These are phyloP conservation scores for Eubucco bourcierii DNA, from an alignment of 2,113 vertebrate species.

Conservation along the genomic window DNA sequence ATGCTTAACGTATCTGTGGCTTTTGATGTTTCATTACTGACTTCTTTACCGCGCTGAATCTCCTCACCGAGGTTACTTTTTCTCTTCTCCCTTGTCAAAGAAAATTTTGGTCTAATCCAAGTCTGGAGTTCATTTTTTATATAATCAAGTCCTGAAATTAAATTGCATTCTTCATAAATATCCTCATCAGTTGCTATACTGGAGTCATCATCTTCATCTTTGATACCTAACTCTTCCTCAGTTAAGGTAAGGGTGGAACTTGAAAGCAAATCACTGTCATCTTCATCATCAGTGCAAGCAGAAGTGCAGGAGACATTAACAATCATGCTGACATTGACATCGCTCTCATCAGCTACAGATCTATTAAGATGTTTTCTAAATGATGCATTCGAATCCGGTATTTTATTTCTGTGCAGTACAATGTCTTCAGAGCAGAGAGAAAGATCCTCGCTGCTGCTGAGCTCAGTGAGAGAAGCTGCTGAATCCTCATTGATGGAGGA, in stretches of 20 bases:
- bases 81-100: constrained; percentile 81
- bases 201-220: constrained; percentile 86
- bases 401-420: constrained; percentile 80
- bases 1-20: constrained; percentile 71
- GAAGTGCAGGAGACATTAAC: constrained; percentile 96
- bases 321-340: constrained; percentile 95
- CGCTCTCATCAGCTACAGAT: constrained; percentile 83
- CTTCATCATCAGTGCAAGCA: constrained; percentile 95
- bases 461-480: constrained; percentile 88
- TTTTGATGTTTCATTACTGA: constrained; percentile 63
- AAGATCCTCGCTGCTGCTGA: constrained; percentile 91
- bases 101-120: constrained; percentile 85
- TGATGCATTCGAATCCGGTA: constrained; percentile 82
- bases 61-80: constrained; percentile 83
- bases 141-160: constrained; percentile 88
- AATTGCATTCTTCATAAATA: constrained; percentile 85
- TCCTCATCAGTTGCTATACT: constrained; percentile 89
- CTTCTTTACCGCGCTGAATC: constrained; percentile 78
- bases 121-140: constrained; percentile 92
- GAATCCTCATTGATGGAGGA: constrained; percentile 89
- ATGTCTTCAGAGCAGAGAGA: constrained; percentile 92
- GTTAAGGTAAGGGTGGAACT: constrained; percentile 97
- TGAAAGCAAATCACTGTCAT: constrained; percentile 95
- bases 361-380: constrained; percentile 82
- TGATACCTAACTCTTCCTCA: constrained; percentile 92